Conservation (phyloP, 2,113 vertebrate species). For the Melospiza melodia region DNA sequence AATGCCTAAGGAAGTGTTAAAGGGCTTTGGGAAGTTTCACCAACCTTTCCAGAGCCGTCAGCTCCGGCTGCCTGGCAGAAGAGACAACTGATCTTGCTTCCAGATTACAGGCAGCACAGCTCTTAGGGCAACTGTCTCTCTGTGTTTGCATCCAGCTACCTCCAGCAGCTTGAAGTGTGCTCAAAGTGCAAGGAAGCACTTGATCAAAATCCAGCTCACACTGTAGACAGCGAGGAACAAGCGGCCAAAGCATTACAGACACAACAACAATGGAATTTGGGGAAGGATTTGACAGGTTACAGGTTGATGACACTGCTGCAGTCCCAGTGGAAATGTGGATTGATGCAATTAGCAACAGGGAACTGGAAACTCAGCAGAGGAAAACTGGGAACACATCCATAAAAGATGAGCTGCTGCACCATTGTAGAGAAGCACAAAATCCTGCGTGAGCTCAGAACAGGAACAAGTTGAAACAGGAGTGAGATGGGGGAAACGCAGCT, state of each 20-base stretch:
- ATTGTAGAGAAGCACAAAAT: not conserved
- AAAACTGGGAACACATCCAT: not conserved
- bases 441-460: not conserved
- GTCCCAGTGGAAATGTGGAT: not conserved
- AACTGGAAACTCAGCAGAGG: not conserved
- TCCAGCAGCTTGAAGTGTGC: slow-evolving; percentile 9
- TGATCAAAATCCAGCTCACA: slow-evolving; percentile 45
- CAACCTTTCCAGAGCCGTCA: not conserved
- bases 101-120: not conserved
- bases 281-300: slow-evolving; percentile 25
- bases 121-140: slow-evolving; percentile 42
- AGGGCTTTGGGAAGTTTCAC: slow-evolving; percentile 12
- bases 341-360: slow-evolving; percentile 41
- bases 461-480: not conserved
- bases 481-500: accelerated
- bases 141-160: slow-evolving; percentile 32
- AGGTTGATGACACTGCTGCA: slow-evolving; percentile 30
- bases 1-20: not conserved
- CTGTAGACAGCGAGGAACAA: not conserved
- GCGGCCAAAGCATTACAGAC: not conserved
- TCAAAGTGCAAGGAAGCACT: slow-evolving; percentile 17
- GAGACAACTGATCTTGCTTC: slow-evolving; percentile 24
- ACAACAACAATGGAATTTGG: not conserved
- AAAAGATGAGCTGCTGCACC: not conserved
- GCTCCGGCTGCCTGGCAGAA: not conserved